Evolutionary conservation across 2,113 vertebrate genomes (phyloP), one percentile per base, ranked within the genome.

Genomic region (Ochotona curzoniae): DNA sequence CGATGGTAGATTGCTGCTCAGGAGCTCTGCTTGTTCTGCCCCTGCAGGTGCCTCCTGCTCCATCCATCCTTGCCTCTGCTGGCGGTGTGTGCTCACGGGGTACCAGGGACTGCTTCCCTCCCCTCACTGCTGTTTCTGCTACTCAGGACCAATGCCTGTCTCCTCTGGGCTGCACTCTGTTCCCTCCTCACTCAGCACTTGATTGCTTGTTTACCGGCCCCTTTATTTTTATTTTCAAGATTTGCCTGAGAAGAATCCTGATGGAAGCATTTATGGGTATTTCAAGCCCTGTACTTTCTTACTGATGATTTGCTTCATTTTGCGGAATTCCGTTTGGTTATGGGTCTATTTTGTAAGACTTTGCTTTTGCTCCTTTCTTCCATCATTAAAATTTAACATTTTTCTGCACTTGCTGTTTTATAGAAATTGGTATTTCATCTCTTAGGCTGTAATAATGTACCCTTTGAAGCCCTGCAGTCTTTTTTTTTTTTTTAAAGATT

Each of bases 201-300:
- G 93, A 49, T 49, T 89, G 81, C 78, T 93, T 67, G 82, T 89
- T 89, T 21, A 57, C 60, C 51, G 47, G 54, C 69, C 71, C 32
- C 83, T 96, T 89, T 89, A 54, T 38, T 90, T 96, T 94, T 73
- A 51, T 86, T 91, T 93, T 71, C 57, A 28, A 89, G 78, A 75
- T 64, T 85, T 35, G 26, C 73, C 80, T 30, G 69, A 85, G 74
- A 85, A 96, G 89, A 64, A 74, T 97, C 96, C 94, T 93, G 94
- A 87, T 95, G 93, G 86, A 83, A 30, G 38, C 74, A 84, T 44
- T 87, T 80, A 30, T 64, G 35, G 38, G 86, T 67, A 14, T 86
- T 93, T 83, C 75, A 86, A 64, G 61, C 47, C 87, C 23, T 30
- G 8, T 1, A 25, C 1, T 79, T 95, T 94, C 74, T 93, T 94